Percentiles rank a stretch among this genome's conserved stretches.
phyloP scores from a whole-genome alignment of 1,140 invertebrate genomes.

The Dendroctonus valens region DNA sequence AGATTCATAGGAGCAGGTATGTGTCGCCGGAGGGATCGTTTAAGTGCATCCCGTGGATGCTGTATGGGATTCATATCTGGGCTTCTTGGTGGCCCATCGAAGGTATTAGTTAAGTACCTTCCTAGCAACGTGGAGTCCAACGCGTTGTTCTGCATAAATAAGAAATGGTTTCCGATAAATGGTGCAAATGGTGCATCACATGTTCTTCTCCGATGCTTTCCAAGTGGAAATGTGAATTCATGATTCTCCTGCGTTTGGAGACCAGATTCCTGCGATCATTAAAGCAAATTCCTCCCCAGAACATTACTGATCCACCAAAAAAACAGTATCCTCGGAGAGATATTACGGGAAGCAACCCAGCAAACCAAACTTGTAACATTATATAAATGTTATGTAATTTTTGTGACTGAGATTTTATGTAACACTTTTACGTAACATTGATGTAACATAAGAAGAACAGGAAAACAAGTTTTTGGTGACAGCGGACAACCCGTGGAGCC shows the following conservation, averaged over 20 bases:
- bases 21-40: not conserved
- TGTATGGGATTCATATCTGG: not conserved
- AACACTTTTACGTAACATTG: too few species aligned
- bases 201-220: not conserved
- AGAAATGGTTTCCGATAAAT: too few species aligned
- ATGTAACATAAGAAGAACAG: too few species aligned
- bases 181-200: conserved; percentile 2
- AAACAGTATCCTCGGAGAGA: too few species aligned
- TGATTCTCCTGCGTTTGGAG: not conserved
- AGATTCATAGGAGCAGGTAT: not conserved
- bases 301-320: too few species aligned
- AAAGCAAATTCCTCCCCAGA: too few species aligned
- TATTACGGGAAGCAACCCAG: too few species aligned
- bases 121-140: not conserved
- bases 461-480: too few species aligned
- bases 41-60: not conserved
- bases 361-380: too few species aligned
- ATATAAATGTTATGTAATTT: too few species aligned
- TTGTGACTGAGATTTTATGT: too few species aligned
- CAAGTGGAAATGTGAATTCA: not conserved
- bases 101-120: not conserved
- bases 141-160: not conserved
- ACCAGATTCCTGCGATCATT: not conserved
- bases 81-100: not conserved
- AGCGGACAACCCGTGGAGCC: too few species aligned